phyloP scores from a whole-genome alignment of 2,113 vertebrate species.

The Brienomyrus longianalis region DNA sequence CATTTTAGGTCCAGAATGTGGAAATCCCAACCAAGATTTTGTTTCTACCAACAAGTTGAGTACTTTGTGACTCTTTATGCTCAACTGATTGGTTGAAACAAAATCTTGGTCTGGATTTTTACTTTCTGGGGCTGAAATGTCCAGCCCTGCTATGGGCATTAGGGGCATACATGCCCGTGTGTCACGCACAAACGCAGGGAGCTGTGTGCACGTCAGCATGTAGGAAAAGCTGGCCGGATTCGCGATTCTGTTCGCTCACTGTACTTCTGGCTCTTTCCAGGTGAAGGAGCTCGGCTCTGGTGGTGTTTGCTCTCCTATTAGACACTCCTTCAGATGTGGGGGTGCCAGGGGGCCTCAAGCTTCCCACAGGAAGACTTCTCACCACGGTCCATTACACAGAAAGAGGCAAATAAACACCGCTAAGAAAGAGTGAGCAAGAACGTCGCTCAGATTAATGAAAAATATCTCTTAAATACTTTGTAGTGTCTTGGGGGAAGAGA shows the following conservation, averaged over 20 bases:
- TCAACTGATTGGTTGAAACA: too few relatives aligned
- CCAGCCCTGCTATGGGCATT: neutral
- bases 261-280: constrained; percentile 41
- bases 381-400: constrained; percentile 40
- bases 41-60: neutral
- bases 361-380: constrained; percentile 53
- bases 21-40: neutral
- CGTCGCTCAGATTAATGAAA: constrained; percentile 5
- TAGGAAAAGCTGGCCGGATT: neutral
- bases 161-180: neutral
- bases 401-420: constrained; percentile 50
- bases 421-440: neutral
- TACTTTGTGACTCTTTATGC: too few relatives aligned
- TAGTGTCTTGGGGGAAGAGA: neutral
- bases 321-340: constrained; percentile 55
- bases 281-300: constrained; percentile 51
- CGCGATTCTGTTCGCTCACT: constrained; percentile 13
- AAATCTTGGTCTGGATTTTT: neutral
- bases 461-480: constrained; percentile 10
- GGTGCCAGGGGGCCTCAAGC: constrained; percentile 39
- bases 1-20: neutral
- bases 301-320: constrained; percentile 65
- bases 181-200: neutral
- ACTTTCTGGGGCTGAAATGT: neutral
- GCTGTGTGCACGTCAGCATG: neutral